Base-by-base conservation (phyloP, 2,888 invertebrate species). In the Lepidochitona cinerea region DNA sequence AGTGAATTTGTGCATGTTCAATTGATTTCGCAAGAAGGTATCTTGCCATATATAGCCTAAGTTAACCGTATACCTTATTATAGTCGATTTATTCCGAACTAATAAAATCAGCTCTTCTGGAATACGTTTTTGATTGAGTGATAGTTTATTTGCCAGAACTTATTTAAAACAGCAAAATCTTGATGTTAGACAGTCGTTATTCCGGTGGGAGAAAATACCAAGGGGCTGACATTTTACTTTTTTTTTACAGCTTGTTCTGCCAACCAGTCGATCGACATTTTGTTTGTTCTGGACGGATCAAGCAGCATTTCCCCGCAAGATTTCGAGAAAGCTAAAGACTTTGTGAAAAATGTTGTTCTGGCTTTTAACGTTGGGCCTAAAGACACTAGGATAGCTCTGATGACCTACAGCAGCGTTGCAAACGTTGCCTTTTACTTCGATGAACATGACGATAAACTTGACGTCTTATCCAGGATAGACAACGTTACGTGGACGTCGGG, bases 281-380 rank as follows among this genome's bases (percentile, higher is more conserved):
- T 87, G 0, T 86, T 91, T 37, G 76, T 91, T 35, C 80, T 91
- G 53, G 91, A 91, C 77, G 89, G 88, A 6, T 90, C 90, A 12
- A 87, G 90, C 4, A 90, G 89, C 26, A 82, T 91, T 36, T 88
- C 89, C 4, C 71, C 71, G 1, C 74, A 80, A 2, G 81, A 86
- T 66, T 91, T 91, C 75, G 85, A 79, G 1, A 73, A 69, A 1
- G 75, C 81, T 35, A 83, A 88, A 53, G 71, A 82, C 35, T 91
- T 91, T 75, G 87, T 90, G 0, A 76, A 83, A 37, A 83, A 84
- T 59, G 80, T 91, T 26, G 81, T 90, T 1, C 80, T 84, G 37
- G 84, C 85, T 3, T 83, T 91, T 53, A 86, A 89, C 71, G 84
- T 91, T 23, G 87, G 87, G 35, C 78, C 81, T 33, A 83, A 85